Evolutionary conservation across 1,140 invertebrate genomes (phyloP).

Genomic region (Apis dorsata): DNA sequence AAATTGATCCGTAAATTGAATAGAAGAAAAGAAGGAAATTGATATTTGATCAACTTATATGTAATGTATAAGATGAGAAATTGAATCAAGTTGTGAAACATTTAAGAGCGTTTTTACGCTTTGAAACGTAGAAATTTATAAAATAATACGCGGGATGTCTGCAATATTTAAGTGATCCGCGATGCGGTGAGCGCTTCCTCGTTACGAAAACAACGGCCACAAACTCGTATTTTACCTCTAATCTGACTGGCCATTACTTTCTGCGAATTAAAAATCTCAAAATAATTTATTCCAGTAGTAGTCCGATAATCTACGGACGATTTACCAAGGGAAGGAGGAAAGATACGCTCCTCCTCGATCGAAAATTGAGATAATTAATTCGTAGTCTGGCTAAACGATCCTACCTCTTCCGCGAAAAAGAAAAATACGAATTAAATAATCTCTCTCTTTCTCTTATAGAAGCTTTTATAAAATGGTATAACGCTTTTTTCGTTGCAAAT

Average conservation of each 20-base stretch:
- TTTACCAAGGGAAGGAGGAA: not conserved
- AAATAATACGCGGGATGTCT: not conserved
- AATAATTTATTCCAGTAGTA: conserved; percentile 34
- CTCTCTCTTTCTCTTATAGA: too few species aligned
- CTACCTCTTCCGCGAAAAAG: not conserved
- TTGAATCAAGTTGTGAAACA: too few species aligned
- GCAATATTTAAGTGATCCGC: conserved; percentile 11
- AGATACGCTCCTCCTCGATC: not conserved
- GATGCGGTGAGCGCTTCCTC: conserved; percentile 15
- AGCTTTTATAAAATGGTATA: too few species aligned
- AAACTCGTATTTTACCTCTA: conserved; percentile 31
- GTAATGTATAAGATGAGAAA: too few species aligned
- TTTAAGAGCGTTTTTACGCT: not conserved
- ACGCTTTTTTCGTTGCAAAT: not conserved
- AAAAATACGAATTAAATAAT: not conserved
- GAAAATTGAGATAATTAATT: not conserved
- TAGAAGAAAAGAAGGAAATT: not conserved
- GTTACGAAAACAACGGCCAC: conserved; percentile 35
- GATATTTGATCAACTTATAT: too few species aligned
- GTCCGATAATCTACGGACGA: conserved; percentile 32
- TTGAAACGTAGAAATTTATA: conserved; percentile 5
- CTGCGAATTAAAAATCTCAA: conserved; percentile 42
- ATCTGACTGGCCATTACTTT: conserved; percentile 40
- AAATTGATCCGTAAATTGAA: not conserved
- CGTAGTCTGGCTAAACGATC: not conserved